phyloP scores from a whole-genome alignment of 2,113 vertebrate species.

The Nannospalax galili region DNA sequence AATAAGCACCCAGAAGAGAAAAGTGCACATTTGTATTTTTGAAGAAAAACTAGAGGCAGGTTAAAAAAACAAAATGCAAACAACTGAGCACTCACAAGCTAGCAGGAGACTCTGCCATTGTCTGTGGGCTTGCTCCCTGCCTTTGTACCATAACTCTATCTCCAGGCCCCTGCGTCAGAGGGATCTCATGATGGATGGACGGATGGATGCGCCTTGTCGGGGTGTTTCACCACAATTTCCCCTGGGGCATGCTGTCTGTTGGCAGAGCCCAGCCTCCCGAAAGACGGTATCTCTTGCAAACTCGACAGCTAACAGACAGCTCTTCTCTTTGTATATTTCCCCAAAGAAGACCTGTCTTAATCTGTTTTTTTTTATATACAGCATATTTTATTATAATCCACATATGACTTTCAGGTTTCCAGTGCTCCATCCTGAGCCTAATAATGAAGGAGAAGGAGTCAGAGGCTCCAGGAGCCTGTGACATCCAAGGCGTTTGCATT shows the following conservation, averaged over 20 bases:
- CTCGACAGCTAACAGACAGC: slow-evolving; percentile 90
- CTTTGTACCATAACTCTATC: slow-evolving; percentile 78
- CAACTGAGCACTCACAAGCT: slow-evolving; percentile 41
- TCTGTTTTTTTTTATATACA: slow-evolving; percentile 87
- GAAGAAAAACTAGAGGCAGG: slow-evolving; percentile 54
- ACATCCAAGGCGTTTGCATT: slow-evolving; percentile 87
- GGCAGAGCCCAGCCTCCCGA: slow-evolving; percentile 87
- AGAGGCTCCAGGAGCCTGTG: slow-evolving; percentile 83
- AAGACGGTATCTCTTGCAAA: slow-evolving; percentile 91
- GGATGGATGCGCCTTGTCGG: slow-evolving; percentile 87
- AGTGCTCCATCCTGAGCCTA: slow-evolving; percentile 65
- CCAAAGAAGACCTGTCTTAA: slow-evolving; percentile 89
- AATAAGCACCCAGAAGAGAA: slow-evolving; percentile 59
- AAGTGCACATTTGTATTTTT: slow-evolving; percentile 49
- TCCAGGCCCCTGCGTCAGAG: slow-evolving; percentile 84
- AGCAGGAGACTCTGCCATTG: slow-evolving; percentile 62
- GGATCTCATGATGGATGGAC: slow-evolving; percentile 87
- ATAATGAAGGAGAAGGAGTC: slow-evolving; percentile 75
- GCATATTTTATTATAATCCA: slow-evolving; percentile 89
- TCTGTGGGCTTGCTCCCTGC: slow-evolving; percentile 76
- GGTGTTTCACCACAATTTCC: slow-evolving; percentile 89
- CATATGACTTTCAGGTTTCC: slow-evolving; percentile 85
- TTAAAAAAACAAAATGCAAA: background rate
- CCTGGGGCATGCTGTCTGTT: slow-evolving; percentile 88
- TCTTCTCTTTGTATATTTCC: slow-evolving; percentile 87